Evolutionary conservation across 1,140 invertebrate genomes (phyloP), one percentile per base, ranked within the genome.

Genomic region (Scylla paramamosain): DNA sequence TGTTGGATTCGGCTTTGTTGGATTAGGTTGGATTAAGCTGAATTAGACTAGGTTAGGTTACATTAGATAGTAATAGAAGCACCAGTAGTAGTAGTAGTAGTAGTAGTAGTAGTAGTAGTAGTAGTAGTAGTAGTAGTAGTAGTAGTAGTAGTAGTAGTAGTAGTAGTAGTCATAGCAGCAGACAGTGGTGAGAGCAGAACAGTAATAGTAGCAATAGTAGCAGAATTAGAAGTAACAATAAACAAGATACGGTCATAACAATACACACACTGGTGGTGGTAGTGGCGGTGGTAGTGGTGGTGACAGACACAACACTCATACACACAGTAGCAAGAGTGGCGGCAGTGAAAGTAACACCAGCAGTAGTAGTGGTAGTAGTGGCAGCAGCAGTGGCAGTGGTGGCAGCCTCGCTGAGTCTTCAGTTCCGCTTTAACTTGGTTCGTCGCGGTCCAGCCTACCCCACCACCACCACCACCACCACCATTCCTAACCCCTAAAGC

Each of bases 361-460:
- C 16, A 29, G 88, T 89, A 28, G 39, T 45, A 48, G 45, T 39
- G 25, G 88, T 48, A 28, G 45, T 45, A 29, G 88, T 90, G 45
- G 25, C 10, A 46, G 39, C 16, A 46, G 32, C 16, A 12, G 88
- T 28, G 20, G 67, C 6, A 4, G 86, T 32, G 86, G 86, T 90
- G 45, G 88, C 39, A 39, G 45, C 45, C 88, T n/a, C 39, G 10
- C 8, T 31, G 88, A 48, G 86, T 48, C 88, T 31, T 90, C 88
- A 90, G 88, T 90, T 90, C 88, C 88, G 39, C 88, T 90, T 90
- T 90, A 90, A 90, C 88, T 48, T 39, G 45, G 39, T 48, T 48
- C 88, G 32, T 88, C 29, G 39, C 2, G 88, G 39, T n/a, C 88
- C 32, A 90, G 10, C 32, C 86, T 39, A 10, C 39, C 39, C 45